phyloP scores from a whole-genome alignment of 2,797 vertebrate species.

The Paramormyrops hopkinsi region DNA sequence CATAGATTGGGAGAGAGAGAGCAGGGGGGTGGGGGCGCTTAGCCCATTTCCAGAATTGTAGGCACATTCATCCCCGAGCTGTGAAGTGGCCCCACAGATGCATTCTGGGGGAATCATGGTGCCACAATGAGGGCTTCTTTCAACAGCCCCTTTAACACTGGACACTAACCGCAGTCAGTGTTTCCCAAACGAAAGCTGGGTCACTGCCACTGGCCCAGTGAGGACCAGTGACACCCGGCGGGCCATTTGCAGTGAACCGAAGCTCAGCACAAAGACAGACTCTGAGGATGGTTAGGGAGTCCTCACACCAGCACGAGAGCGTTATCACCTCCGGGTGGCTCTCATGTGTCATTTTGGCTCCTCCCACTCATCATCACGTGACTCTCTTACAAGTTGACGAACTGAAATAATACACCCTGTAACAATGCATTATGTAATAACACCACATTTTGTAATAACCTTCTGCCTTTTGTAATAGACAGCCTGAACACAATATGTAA shows the following conservation, averaged over 20 bases:
- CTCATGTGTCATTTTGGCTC: background rate
- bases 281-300: background rate
- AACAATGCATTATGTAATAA: background rate
- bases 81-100: background rate
- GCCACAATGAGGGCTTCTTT: background rate
- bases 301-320: background rate
- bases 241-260: background rate
- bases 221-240: background rate
- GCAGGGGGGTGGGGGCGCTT: background rate
- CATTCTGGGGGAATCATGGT: background rate
- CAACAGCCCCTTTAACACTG: background rate
- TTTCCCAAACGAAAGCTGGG: background rate
- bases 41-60: background rate
- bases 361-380: background rate
- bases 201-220: background rate
- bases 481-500: background rate
- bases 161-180: background rate
- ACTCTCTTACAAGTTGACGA: background rate
- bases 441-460: background rate
- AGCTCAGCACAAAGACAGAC: background rate
- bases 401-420: background rate
- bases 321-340: background rate
- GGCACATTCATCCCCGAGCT: background rate
- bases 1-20: background rate
- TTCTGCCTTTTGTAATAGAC: background rate